These are phyloP conservation scores for Spea multiplicata DNA, from an alignment of 2,113 vertebrate species.

Conservation along the genomic window DNA sequence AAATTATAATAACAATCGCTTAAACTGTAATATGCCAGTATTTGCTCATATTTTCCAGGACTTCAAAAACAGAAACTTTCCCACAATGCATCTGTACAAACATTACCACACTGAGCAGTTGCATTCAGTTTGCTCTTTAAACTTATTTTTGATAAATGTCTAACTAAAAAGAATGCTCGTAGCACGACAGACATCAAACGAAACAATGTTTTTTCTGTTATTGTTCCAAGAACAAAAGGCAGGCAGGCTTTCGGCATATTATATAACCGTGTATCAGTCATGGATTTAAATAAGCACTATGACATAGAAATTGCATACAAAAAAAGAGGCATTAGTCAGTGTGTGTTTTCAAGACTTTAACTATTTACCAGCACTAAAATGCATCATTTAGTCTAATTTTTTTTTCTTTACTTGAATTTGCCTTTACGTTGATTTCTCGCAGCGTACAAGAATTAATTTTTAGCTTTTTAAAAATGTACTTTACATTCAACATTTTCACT, in stretches of 20 bases:
- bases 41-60: not conserved
- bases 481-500: too few species aligned
- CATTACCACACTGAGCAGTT: not conserved
- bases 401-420: too few species aligned
- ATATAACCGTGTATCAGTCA: constrained; percentile 9
- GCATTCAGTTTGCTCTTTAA: not conserved
- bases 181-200: not conserved
- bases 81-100: not conserved
- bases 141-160: not conserved
- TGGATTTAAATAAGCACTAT: not conserved
- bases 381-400: too few species aligned
- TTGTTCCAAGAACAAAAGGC: not conserved
- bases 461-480: too few species aligned
- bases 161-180: not conserved
- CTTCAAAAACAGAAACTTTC: not conserved
- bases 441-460: too few species aligned
- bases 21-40: not conserved
- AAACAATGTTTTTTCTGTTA: not conserved
- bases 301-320: not conserved
- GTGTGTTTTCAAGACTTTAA: not conserved
- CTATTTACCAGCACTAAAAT: not conserved
- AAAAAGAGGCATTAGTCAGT: constrained; percentile 11
- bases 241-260: constrained; percentile 1
- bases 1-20: not conserved
- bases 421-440: too few species aligned